phyloP scores from a whole-genome alignment of 2,113 vertebrate genomes.

The Equus quagga region DNA sequence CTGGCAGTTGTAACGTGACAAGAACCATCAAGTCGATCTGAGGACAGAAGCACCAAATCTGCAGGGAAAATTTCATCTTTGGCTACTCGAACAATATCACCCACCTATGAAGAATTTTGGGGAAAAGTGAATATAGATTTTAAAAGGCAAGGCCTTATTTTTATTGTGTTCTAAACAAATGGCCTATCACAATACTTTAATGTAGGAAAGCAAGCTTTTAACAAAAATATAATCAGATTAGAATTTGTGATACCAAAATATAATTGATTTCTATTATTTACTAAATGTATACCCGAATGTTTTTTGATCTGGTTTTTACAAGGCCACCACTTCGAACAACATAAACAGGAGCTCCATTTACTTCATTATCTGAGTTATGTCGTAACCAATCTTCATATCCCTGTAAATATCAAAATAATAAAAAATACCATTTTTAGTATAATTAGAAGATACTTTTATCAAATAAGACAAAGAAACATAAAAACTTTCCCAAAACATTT shows the following conservation, averaged over 20 bases:
- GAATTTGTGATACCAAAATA: background rate
- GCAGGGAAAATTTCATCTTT: constrained; percentile 99
- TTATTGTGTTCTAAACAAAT: background rate
- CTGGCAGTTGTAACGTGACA: constrained; percentile 98
- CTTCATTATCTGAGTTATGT: constrained; percentile 99
- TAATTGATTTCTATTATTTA: background rate
- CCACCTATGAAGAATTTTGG: constrained; percentile 89
- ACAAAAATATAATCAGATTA: constrained; percentile 3
- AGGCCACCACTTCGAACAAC: constrained; percentile 98
- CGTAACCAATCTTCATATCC: constrained; percentile 99
- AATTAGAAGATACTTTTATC: constrained; percentile 35
- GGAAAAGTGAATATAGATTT: constrained; percentile 45
- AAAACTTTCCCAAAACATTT: background rate
- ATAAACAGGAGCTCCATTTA: constrained; percentile 97
- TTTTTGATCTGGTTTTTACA: constrained; percentile 98
- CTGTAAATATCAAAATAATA: constrained; percentile 84
- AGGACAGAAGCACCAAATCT: constrained; percentile 96
- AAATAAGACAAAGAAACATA: background rate
- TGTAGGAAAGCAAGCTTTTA: background rate
- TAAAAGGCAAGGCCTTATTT: constrained; percentile 39
- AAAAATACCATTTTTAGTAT: background rate
- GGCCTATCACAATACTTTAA: background rate
- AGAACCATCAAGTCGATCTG: constrained; percentile 94
- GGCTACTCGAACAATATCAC: constrained; percentile 98
- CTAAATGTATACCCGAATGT: constrained; percentile 93